Percentiles rank a stretch among this genome's conserved stretches.
Evolutionary conservation across 2,113 vertebrate species (phyloP).

Genomic region (Ploceus nigricollis): DNA sequence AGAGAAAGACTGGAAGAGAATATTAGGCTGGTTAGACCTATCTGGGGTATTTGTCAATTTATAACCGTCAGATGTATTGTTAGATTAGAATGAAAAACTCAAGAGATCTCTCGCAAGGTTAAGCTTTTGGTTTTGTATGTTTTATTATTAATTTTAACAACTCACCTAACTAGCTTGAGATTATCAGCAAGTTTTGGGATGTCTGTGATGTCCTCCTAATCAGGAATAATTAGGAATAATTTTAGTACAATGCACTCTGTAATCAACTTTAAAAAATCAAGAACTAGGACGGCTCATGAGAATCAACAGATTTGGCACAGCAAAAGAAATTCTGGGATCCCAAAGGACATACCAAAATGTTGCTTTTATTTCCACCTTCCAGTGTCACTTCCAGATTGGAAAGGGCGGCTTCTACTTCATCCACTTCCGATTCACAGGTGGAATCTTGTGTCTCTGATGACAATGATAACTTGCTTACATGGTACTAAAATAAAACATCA

Average conservation of each 20-base stretch:
- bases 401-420: slow-evolving; percentile 94
- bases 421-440: slow-evolving; percentile 82
- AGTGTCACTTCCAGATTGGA: slow-evolving; percentile 92
- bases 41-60: not conserved
- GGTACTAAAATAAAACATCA: slow-evolving; percentile 80
- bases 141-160: not conserved
- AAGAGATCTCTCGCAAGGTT: not conserved
- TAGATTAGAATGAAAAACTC: not conserved
- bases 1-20: not conserved
- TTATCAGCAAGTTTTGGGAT: slow-evolving; percentile 91
- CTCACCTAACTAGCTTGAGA: slow-evolving; percentile 93
- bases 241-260: slow-evolving; percentile 16
- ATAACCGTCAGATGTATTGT: not conserved
- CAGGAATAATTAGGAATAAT: slow-evolving; percentile 63
- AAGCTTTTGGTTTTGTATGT: not conserved
- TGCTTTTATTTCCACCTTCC: slow-evolving; percentile 84
- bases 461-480: slow-evolving; percentile 87
- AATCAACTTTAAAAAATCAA: not conserved
- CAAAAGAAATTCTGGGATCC: not conserved
- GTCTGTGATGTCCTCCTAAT: slow-evolving; percentile 96
- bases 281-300: not conserved
- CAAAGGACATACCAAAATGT: slow-evolving; percentile 80
- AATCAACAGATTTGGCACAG: not conserved
- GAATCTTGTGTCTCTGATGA: slow-evolving; percentile 78
- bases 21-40: not conserved